Evolutionary conservation across 1,140 invertebrate genomes (phyloP), one percentile per base, ranked within the genome.

Genomic region (Scaptomyza graminum): DNA sequence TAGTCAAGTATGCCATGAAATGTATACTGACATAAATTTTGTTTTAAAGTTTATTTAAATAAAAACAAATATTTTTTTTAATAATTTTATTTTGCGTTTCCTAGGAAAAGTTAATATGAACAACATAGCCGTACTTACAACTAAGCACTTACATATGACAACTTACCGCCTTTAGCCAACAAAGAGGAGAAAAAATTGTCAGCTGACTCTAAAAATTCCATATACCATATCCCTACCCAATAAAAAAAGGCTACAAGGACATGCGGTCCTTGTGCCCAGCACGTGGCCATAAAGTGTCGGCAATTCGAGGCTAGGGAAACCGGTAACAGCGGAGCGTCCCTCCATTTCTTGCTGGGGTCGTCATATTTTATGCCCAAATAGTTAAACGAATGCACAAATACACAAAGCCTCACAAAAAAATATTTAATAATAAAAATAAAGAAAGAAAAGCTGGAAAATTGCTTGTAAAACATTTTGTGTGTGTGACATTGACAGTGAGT

Each of bases 361-460:
- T 82, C 79, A 82, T 82, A 82, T 82, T 82, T 82, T 82, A 82
- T 82, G 79, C 64, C 79, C 79, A 82, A 82, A 82, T 81, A 82
- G 79, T 82, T 82, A 81, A 82, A 77, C 74, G 74, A 82, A 82
- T 82, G 79, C 79, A 88, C 79, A 64, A 71, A 71, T 65, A 64
- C 68, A 66, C 68, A 81, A 44, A 74, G 82, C 82, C 80, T 76
- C 80, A 79, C 76, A 84, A 74, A 84, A 41, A 41, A 41, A 22
- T 22, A 18, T 3, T 18, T 28, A n/a, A 41, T n/a, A 41, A 41
- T n/a, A 41, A 41, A 41, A 41, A 41, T 41, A 41, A 41, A n/a
- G 37, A 39, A 88, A 88, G 55, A 79, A 79, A 79, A 88, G 79
- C 79, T 79, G 84, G 79, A 88, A 88, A 88, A 88, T 88, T 88